These are phyloP conservation scores for Cryptocephalus primarius DNA, from an alignment of 2,888 invertebrate genomes.

Conservation along the genomic window DNA sequence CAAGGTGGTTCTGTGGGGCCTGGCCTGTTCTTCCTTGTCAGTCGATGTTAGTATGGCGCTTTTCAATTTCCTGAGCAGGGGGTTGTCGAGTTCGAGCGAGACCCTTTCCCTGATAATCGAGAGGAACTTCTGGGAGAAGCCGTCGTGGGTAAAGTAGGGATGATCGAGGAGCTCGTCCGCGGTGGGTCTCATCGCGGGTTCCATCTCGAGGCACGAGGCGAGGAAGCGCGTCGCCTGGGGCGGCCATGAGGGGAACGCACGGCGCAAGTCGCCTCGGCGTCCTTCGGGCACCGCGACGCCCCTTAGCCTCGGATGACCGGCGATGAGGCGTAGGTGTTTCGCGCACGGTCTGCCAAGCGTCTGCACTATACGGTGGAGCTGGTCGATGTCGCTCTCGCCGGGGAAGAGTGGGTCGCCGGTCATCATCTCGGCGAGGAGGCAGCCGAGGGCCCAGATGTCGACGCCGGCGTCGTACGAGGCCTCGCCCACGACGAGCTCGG, in stretches of 20 bases:
- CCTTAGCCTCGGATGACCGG: constrained; percentile 37
- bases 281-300: constrained; percentile 29
- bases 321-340: constrained; percentile 38
- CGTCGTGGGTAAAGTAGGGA: constrained; percentile 17
- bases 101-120: constrained; percentile 53
- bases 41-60: constrained; percentile 32
- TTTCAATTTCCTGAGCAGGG: constrained; percentile 36
- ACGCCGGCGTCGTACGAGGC: constrained; percentile 61
- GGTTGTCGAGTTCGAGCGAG: constrained; percentile 48
- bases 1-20: constrained; percentile 4
- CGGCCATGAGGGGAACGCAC: constrained; percentile 40
- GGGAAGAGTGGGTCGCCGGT: constrained; percentile 80
- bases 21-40: constrained; percentile 27
- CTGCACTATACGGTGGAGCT: constrained; percentile 70
- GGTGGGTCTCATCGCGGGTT: constrained; percentile 52
- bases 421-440: constrained; percentile 75
- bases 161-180: constrained; percentile 49
- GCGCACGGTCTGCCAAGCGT: constrained; percentile 49
- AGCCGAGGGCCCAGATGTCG: constrained; percentile 83
- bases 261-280: constrained; percentile 24
- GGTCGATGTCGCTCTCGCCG: constrained; percentile 84
- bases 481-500: constrained; percentile 76
- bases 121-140: constrained; percentile 55
- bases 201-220: constrained; percentile 44
- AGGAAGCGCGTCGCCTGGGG: constrained; percentile 37